phyloP scores from a whole-genome alignment of 2,888 invertebrate species.

The Cephus spinipes region DNA sequence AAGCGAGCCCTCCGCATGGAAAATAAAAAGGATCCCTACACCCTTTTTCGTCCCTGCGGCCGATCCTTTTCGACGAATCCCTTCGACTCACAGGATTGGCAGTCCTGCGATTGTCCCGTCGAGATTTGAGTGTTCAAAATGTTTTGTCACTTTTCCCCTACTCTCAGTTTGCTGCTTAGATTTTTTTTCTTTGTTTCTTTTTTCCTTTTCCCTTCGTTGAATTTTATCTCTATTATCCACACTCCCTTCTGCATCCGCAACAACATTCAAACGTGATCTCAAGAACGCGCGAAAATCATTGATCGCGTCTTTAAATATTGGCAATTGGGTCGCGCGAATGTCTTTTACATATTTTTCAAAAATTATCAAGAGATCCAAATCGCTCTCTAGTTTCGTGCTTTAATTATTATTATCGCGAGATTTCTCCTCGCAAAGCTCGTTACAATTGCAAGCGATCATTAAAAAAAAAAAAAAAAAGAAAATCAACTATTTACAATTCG shows the following conservation, averaged over 20 bases:
- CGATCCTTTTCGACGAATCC: neutral
- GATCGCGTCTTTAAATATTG: neutral
- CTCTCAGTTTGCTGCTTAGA: neutral
- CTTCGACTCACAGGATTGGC: neutral
- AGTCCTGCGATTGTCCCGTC: neutral
- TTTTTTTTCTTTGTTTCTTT: neutral
- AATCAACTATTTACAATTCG: conserved; percentile 64
- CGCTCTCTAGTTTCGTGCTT: neutral
- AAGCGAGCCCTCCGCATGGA: neutral
- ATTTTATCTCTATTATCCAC: neutral
- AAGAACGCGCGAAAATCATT: neutral
- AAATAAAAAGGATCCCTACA: neutral
- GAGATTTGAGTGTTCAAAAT: neutral
- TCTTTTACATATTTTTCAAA: neutral
- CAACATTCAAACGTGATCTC: neutral
- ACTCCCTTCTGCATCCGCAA: neutral
- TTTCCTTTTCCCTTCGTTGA: neutral
- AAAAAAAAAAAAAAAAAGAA: conserved; percentile 48
- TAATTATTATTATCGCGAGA: neutral
- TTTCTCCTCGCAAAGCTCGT: conserved; percentile 12
- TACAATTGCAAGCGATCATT: conserved; percentile 14
- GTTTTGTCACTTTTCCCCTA: neutral
- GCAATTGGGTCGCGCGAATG: neutral
- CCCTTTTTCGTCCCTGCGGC: neutral
- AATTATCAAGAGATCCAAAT: neutral